Conservation (phyloP, 2,888 invertebrate species). For the Antheraea yamamai region DNA sequence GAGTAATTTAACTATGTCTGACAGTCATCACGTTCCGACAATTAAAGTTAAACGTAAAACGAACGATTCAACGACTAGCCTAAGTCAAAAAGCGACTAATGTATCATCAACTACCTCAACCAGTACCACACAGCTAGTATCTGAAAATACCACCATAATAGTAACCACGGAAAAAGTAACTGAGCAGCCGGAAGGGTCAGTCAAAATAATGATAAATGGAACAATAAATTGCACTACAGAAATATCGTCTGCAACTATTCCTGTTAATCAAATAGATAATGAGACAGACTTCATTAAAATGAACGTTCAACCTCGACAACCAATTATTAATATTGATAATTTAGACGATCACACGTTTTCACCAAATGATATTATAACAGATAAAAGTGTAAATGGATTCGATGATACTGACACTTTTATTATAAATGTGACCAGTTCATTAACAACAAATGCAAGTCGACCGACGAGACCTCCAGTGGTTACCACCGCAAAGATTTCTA, state of each 20-base stretch:
- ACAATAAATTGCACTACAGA: conserved; percentile 76
- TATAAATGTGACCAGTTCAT: conserved; percentile 81
- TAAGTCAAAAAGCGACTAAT: conserved; percentile 32
- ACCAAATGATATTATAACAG: conserved; percentile 70
- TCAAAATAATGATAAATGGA: conserved; percentile 70
- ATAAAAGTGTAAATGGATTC: conserved; percentile 56
- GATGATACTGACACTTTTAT: conserved; percentile 79
- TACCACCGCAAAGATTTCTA: conserved; percentile 52
- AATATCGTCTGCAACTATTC: conserved; percentile 66
- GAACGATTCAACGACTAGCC: conserved; percentile 45
- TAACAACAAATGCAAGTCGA: conserved; percentile 68
- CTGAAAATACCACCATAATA: conserved; percentile 34
- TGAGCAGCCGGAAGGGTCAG: conserved; percentile 62
- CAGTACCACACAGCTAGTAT: conserved; percentile 28
- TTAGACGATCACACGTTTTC: conserved; percentile 62
- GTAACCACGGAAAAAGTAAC: conserved; percentile 38
- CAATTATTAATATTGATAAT: conserved; percentile 48
- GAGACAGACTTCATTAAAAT: conserved; percentile 49
- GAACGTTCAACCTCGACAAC: conserved; percentile 55
- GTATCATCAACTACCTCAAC: conserved; percentile 33
- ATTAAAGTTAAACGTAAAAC: conserved; percentile 69
- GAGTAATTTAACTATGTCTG: conserved; percentile 42
- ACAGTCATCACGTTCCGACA: conserved; percentile 48
- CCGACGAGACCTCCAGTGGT: conserved; percentile 40
- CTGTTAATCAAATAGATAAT: conserved; percentile 53